These are phyloP conservation scores for Drosophila bunnanda DNA, from an alignment of 2,888 invertebrate species.

Conservation along the genomic window DNA sequence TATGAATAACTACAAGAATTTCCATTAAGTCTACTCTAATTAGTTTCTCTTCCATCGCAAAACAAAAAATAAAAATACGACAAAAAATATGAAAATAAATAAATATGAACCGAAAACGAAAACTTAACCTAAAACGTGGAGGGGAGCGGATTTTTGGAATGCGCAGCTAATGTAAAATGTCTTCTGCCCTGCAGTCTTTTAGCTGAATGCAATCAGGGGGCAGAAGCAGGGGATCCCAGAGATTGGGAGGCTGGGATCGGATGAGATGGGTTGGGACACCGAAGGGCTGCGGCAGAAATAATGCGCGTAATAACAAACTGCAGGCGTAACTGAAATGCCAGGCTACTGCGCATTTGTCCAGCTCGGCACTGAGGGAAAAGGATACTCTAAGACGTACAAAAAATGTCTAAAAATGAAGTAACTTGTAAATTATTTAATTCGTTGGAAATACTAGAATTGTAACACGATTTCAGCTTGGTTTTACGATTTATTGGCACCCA, in stretches of 20 bases:
- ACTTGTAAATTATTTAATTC: background rate
- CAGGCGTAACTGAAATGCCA: slow-evolving; percentile 80
- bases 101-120: slow-evolving; percentile 40
- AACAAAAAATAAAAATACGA: slow-evolving; percentile 18
- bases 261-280: slow-evolving; percentile 26
- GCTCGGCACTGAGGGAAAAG: slow-evolving; percentile 13
- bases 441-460: no score
- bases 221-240: slow-evolving; percentile 15
- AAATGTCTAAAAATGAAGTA: no score
- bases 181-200: slow-evolving; percentile 64
- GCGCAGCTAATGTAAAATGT: slow-evolving; percentile 74
- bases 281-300: slow-evolving; percentile 70
- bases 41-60: slow-evolving; percentile 56
- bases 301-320: slow-evolving; percentile 79
- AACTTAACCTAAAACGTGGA: slow-evolving; percentile 45
- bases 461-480: background rate
- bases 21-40: slow-evolving; percentile 64
- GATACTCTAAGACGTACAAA: background rate
- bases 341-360: slow-evolving; percentile 78
- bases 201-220: slow-evolving; percentile 67
- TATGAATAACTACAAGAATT: slow-evolving; percentile 57
- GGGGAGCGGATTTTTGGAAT: slow-evolving; percentile 65
- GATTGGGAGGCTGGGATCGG: slow-evolving; percentile 2
- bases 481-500: background rate
- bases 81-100: slow-evolving; percentile 44